These are phyloP conservation scores for Crenuchus spilurus DNA, from an alignment of 2,797 vertebrate genomes.

Conservation along the genomic window DNA sequence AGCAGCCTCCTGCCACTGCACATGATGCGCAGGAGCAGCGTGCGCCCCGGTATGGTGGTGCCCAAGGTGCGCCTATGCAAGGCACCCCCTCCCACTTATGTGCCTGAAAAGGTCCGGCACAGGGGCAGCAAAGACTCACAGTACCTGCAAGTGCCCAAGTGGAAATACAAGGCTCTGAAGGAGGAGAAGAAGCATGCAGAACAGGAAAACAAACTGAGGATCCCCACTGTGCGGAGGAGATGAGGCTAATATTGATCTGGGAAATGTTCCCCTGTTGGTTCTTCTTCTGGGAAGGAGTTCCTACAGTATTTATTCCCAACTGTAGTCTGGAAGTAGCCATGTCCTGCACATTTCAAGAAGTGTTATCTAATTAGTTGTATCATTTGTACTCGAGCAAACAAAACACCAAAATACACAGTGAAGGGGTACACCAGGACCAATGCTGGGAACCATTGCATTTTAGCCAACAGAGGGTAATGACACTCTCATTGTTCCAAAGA, in stretches of 20 bases:
- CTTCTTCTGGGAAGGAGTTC: constrained; percentile 1
- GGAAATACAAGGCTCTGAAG: constrained; percentile 91
- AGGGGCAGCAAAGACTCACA: constrained; percentile 63
- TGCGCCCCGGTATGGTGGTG: constrained; percentile 85
- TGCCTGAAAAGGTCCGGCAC: constrained; percentile 71
- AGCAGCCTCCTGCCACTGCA: constrained; percentile 86
- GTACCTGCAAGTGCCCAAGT: constrained; percentile 90
- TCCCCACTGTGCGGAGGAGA: constrained; percentile 54
- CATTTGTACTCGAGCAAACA: neutral
- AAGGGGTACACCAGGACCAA: neutral
- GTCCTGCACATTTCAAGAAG: neutral
- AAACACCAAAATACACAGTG: neutral
- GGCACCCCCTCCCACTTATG: constrained; percentile 79
- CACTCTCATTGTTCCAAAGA: neutral
- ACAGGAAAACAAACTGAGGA: constrained; percentile 73
- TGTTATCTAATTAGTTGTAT: neutral
- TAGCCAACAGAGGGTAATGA: neutral
- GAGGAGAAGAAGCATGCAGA: constrained; percentile 82
- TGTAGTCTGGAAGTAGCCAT: neutral
- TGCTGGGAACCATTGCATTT: neutral
- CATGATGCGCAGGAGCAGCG: constrained; percentile 85
- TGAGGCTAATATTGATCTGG: constrained; percentile 43
- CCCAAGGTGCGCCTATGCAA: constrained; percentile 89
- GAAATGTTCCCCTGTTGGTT: neutral
- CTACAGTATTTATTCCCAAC: neutral